Evolutionary conservation across 1,140 invertebrate species (phyloP).

Genomic region (Drosophila murphyi): DNA sequence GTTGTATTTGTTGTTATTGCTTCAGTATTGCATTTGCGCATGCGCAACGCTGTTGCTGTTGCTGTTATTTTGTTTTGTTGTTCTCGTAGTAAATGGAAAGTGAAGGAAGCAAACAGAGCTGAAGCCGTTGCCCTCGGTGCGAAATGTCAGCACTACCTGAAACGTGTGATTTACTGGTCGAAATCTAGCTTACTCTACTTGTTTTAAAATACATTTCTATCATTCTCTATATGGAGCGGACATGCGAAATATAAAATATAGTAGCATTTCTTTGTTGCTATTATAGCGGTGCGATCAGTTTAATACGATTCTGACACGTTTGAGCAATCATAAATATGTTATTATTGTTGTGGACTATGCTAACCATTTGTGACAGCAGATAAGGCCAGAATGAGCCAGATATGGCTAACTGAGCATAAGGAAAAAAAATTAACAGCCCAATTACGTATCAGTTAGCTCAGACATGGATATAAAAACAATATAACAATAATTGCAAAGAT

Average conservation of each 20-base stretch:
- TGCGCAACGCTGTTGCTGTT: constrained; percentile 29
- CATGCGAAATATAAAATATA: background rate
- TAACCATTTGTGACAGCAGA: background rate
- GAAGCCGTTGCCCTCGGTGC: constrained; percentile 35
- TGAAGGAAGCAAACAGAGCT: constrained; percentile 45
- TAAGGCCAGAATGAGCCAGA: background rate
- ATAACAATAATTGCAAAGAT: background rate
- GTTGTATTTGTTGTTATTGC: constrained; percentile 12
- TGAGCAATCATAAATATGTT: constrained; percentile 17
- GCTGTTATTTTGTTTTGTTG: constrained; percentile 33
- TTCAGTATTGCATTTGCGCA: constrained; percentile 51
- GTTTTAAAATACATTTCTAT: too few relatives aligned
- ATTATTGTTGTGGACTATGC: constrained; percentile 1
- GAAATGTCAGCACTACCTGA: constrained; percentile 49
- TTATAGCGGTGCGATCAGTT: too few relatives aligned
- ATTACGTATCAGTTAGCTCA: constrained; percentile 14
- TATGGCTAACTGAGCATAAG: background rate
- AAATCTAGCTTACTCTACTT: background rate
- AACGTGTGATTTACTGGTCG: constrained; percentile 27
- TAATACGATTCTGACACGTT: background rate
- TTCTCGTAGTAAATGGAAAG: constrained; percentile 65
- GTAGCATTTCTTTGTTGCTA: too few relatives aligned
- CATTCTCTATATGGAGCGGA: background rate
- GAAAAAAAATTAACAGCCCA: constrained; percentile 11
- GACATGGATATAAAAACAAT: background rate